phyloP scores from a whole-genome alignment of 2,888 invertebrate genomes.

The Cephus sareptanus region DNA sequence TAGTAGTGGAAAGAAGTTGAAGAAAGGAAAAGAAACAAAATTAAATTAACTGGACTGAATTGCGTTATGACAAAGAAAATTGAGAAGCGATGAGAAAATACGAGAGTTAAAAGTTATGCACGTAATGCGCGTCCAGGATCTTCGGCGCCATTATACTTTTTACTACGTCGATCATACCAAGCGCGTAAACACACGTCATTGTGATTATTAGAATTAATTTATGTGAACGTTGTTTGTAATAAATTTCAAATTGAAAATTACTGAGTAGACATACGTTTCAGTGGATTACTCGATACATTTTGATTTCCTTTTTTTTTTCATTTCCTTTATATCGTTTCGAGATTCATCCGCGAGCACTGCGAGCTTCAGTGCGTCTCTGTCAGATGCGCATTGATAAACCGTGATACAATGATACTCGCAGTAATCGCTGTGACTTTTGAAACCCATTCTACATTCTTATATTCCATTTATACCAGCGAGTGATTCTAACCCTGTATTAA shows the following conservation, averaged over 20 bases:
- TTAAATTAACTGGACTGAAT: neutral
- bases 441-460: neutral
- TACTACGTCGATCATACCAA: neutral
- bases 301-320: slow-evolving; percentile 18
- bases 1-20: neutral
- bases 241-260: slow-evolving; percentile 36
- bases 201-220: slow-evolving; percentile 44
- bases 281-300: too few relatives aligned
- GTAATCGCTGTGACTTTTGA: neutral
- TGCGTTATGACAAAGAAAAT: neutral
- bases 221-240: slow-evolving; percentile 49
- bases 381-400: neutral
- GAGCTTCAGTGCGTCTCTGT: neutral
- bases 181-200: slow-evolving; percentile 23
- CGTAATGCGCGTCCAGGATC: neutral
- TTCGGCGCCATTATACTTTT: neutral
- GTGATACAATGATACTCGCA: neutral
- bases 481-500: neutral
- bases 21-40: neutral
- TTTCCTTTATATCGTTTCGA: neutral
- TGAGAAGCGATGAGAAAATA: neutral
- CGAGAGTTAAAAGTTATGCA: neutral
- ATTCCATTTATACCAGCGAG: neutral
- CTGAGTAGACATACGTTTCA: too few relatives aligned
- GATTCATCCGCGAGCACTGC: neutral